Evolutionary conservation across 2,888 invertebrate genomes (phyloP), one percentile per base, ranked within the genome.

Genomic region (Dendrolimus houi): DNA sequence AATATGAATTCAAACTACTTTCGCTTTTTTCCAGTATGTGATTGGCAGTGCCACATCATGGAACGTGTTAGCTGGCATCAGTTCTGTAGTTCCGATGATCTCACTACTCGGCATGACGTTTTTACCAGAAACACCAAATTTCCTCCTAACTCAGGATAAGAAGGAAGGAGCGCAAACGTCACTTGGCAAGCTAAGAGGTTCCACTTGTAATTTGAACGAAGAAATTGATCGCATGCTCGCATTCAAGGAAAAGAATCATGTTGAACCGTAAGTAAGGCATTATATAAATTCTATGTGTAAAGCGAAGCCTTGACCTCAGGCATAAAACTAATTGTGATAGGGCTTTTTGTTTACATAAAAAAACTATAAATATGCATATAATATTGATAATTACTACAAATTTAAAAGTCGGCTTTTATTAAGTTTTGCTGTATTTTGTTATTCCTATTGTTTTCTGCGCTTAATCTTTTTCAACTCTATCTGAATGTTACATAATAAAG

Each of bases 91-190:
- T 1, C 94, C 95, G 0, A 84, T 93, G 0, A 59, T 93, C 0
- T 92, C 94, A 0, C 72, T 95, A 0, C 63, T 93, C 0, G 80
- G 92, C 0, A 93, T 94, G 88, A 81, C 93, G 40, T 74, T 93
- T 10, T 89, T 94, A 57, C 95, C 95, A 0, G 95, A 96, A 72
- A 93, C 95, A 0, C 95, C 96, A 1, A 93, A 94, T 68, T 95
- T 92, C 78, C 91, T 95, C 12, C 87, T 95, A 13, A 91, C 92
- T 2, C 91, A 92, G 54, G 92, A 92, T 60, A 91, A 91, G 62
- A 89, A 91, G 52, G 92, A 92, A 41, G 88, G 93, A 53, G 95
- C 95, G 0, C 84, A 92, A 61, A 85, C 83, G 55, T 92, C 94
- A 0, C 77, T 94, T 52, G 80, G 81, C 6, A 92, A 92, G 66